A percentile compares a stretch with the other conserved stretches of the same genome.
phyloP scores from a whole-genome alignment of 2,888 invertebrate genomes.

The Sminthurides aquaticus region DNA sequence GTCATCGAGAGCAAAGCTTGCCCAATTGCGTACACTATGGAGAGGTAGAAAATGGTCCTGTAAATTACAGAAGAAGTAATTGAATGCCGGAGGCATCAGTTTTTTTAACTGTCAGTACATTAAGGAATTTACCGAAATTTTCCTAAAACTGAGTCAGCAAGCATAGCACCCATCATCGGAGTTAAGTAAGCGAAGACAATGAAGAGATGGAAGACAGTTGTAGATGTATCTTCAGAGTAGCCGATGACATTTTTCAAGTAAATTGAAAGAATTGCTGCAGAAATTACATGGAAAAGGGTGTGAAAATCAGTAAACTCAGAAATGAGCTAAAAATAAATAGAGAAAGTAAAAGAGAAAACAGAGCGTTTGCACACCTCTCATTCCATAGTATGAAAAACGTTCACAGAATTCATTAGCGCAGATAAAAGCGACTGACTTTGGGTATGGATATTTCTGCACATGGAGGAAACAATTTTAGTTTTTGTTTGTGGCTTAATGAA shows the following conservation, averaged over 20 bases:
- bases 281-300: neutral
- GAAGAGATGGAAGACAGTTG: neutral
- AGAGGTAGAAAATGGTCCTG: slow-evolving; percentile 53
- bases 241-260: neutral
- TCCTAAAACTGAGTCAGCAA: neutral
- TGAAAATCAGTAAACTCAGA: no score
- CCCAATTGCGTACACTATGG: slow-evolving; percentile 51
- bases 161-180: neutral
- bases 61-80: no score
- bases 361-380: slow-evolving; percentile 63
- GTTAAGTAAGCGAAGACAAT: neutral
- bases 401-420: slow-evolving; percentile 96
- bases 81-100: neutral
- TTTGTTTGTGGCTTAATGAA: no score
- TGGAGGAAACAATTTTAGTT: no score
- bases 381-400: slow-evolving; percentile 93
- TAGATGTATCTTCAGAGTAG: neutral
- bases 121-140: neutral
- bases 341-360: no score
- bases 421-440: slow-evolving; percentile 84
- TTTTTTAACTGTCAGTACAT: neutral
- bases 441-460: slow-evolving; percentile 55
- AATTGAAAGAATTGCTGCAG: neutral
- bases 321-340: no score
- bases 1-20: slow-evolving; percentile 50